These are phyloP conservation scores for Perccottus glenii DNA, from an alignment of 2,113 vertebrate genomes.

Conservation along the genomic window DNA sequence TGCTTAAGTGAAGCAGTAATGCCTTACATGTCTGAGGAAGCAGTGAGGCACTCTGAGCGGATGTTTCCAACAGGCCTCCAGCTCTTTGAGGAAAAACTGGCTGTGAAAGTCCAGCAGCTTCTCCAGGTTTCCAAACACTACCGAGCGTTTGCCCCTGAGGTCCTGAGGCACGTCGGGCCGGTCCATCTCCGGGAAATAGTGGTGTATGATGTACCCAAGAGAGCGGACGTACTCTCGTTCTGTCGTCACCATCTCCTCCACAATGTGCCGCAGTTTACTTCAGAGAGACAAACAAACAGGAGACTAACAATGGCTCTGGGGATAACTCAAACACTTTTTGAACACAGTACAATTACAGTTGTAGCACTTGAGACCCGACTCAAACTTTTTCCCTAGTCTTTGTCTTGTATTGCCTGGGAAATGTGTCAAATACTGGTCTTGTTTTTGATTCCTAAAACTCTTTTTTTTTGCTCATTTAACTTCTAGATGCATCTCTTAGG, in stretches of 20 bases:
- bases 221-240: constrained; percentile 94
- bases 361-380: no score
- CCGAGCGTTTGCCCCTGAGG: constrained; percentile 88
- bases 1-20: neutral
- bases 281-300: neutral
- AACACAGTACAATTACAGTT: no score
- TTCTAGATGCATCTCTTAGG: no score
- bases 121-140: constrained; percentile 95
- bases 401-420: no score
- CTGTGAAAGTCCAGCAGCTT: constrained; percentile 93
- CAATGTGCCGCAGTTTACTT: constrained; percentile 88
- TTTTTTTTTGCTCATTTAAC: no score
- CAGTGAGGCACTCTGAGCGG: constrained; percentile 90
- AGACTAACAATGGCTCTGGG: no score
- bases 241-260: constrained; percentile 94
- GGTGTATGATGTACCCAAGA: constrained; percentile 86
- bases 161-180: constrained; percentile 90
- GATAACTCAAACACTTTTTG: no score
- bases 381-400: no score
- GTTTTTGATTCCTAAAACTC: no score
- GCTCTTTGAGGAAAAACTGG: constrained; percentile 92
- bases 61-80: constrained; percentile 92
- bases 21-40: constrained; percentile 91
- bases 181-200: constrained; percentile 96
- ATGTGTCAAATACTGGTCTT: no score